Conservation (phyloP, 2,113 vertebrate genomes). For the Ondatra zibethicus region DNA sequence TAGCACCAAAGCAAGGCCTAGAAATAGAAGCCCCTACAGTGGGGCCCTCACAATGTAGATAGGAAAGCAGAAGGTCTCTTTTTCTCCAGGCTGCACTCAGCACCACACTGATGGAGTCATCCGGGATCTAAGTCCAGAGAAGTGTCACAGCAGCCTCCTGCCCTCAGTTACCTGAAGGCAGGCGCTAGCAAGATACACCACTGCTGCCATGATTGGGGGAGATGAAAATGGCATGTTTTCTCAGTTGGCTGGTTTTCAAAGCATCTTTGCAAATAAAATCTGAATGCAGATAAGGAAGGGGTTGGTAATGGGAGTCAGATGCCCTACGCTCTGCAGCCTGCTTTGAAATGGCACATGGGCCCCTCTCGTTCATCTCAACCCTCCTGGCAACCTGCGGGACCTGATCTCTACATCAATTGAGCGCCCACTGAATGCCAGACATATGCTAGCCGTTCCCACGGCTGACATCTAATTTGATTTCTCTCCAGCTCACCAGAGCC, state of each 20-base stretch:
- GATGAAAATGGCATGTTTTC: constrained; percentile 70
- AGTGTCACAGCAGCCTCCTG: not conserved
- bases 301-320: constrained; percentile 81
- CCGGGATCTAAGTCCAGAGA: not conserved
- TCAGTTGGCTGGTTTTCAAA: constrained; percentile 76
- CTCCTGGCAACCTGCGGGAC: not conserved
- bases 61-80: not conserved
- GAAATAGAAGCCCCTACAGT: not conserved
- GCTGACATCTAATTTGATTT: not conserved
- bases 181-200: not conserved
- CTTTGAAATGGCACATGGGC: constrained; percentile 83
- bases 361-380: constrained; percentile 60
- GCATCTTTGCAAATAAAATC: constrained; percentile 77
- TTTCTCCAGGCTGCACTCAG: fast-evolving
- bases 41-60: not conserved
- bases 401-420: not conserved
- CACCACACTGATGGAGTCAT: not conserved
- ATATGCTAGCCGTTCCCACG: not conserved
- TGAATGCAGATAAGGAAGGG: constrained; percentile 78
- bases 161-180: constrained; percentile 62
- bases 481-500: not conserved
- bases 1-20: not conserved
- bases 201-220: constrained; percentile 21
- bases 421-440: not conserved
- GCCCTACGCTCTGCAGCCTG: constrained; percentile 60